Base-by-base conservation (phyloP, 2,888 invertebrate genomes). In the Callosobruchus maculatus region DNA sequence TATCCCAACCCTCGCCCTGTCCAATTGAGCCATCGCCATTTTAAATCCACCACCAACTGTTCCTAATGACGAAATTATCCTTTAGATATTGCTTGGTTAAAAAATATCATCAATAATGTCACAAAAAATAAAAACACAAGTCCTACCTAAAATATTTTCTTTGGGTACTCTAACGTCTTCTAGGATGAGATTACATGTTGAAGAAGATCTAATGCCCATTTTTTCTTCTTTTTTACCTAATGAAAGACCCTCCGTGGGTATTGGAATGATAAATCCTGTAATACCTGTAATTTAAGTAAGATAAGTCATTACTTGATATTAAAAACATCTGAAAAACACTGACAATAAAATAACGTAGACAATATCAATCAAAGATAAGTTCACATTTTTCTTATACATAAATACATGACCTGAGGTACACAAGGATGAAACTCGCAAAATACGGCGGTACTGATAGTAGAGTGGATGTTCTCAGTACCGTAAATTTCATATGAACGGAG, bases 1-100 rank as follows among this genome's bases (percentile, higher is more conserved):
- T 78, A 94, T 93, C 0, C 94, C 94, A 68, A 94, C 91, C 80
- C 94, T 86, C 0, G 91, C 94, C 83, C 91, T 91, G 87, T 94
- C 93, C 68, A 91, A 85, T 82, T 92, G 91, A 70, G 84, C 88
- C 94, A 94, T 94, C 22, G 94, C 94, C 75, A 93, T 91, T 84
- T 89, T 90, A 87, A 94, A 94, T 5, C 94, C 94, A 70, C 90
- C 90, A 0, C 93, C 93, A 69, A 87, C 78, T 76, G 76, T 78
- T 77, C 86, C 86, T 49, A 13, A 49, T 13, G 18, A 49, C 49
- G 18, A 49, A 7, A 49, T n/a, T n/a, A n/a, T n/a, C n/a, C n/a
- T n/a, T n/a, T n/a, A n/a, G n/a, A n/a, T n/a, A n/a, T n/a, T n/a
- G n/a, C n/a, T n/a, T n/a, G n/a, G n/a, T n/a, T n/a, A n/a, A n/a